Evolutionary conservation across 53 echinoderm and acorn worm species (phyloP).

Genomic region (Arbacia lixula): DNA sequence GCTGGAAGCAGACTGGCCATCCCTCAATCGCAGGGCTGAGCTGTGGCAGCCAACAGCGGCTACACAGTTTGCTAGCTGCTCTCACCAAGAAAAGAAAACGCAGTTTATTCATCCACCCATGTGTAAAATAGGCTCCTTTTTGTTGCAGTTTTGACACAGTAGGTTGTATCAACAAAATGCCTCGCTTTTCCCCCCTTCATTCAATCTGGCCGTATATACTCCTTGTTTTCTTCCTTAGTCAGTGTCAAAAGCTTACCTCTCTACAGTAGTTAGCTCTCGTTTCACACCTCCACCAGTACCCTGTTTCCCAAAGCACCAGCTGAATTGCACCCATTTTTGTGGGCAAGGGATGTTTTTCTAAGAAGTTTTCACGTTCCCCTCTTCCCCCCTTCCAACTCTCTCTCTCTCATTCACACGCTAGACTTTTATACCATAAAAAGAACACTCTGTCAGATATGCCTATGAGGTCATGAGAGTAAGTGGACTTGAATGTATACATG

Average conservation of each 20-base stretch:
- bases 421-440: background rate
- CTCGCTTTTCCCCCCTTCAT: background rate
- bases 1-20: background rate
- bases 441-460: background rate
- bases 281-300: constrained; percentile 39
- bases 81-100: constrained; percentile 10
- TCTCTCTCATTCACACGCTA: too few relatives aligned
- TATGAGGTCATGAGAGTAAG: constrained; percentile 22
- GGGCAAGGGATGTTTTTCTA: constrained; percentile 51
- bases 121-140: constrained; percentile 54
- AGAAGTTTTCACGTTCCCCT: constrained; percentile 4
- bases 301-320: constrained; percentile 15
- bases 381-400: background rate
- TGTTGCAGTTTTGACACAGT: constrained; percentile 59
- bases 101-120: constrained; percentile 45
- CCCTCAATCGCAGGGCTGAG: background rate
- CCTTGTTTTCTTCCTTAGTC: background rate
- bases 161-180: constrained; percentile 44
- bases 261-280: constrained; percentile 22
- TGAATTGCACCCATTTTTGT: constrained; percentile 22
- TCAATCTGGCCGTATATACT: background rate
- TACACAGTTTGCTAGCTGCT: background rate
- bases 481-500: background rate
- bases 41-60: constrained; percentile 1
- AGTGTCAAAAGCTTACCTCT: background rate